Base-by-base conservation (phyloP, 2,113 vertebrate genomes). In the Xyrauchen texanus region DNA sequence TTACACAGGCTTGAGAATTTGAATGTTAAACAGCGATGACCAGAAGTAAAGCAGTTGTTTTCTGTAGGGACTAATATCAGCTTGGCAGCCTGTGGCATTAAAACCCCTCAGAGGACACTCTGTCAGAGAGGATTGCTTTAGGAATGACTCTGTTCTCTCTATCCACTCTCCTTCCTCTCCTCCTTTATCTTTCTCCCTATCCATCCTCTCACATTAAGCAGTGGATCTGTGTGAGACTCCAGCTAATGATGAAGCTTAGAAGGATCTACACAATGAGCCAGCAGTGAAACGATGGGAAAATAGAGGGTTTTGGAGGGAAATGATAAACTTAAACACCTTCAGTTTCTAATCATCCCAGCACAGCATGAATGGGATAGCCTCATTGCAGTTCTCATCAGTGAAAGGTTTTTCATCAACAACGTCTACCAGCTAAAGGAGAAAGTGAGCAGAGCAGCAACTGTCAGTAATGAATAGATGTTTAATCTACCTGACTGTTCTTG, bases 71-170 rank as follows among this genome's bases (percentile, higher is more conserved):
- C 12, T n/a, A 55, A 65, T 58, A 4, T 4, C 55, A 65, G 60
- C 61, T 46, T 71, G 21, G 47, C 16, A 8, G 49, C n/a, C 52
- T 79, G 58, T 66, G 67, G 64, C 46, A 16, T 7, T 46, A 21
- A n/a, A 42, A 13, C 11, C 8, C 34, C 47, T 71, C 21, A 70
- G 49, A 71, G 47, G n/a, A 57, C 46, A 65, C 11, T 69, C 61
- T 65, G 9, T 45, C 47, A 47, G 9, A 21, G 46, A 65, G 51
- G 53, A 73, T 73, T 46, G 45, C 71, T 73, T 51, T 11, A 66
- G n/a, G 68, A 71, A 64, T n/a, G 2, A 60, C 46, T 49, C 61
- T 70, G 55, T 58, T 58, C 55, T 58, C n/a, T n/a, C n/a, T 13
- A 44, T 34, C 15, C 9, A 58, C 13, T 3, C 57, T 66, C 13